phyloP scores from a whole-genome alignment of 2,888 invertebrate species.

The Pandemis corylana region DNA sequence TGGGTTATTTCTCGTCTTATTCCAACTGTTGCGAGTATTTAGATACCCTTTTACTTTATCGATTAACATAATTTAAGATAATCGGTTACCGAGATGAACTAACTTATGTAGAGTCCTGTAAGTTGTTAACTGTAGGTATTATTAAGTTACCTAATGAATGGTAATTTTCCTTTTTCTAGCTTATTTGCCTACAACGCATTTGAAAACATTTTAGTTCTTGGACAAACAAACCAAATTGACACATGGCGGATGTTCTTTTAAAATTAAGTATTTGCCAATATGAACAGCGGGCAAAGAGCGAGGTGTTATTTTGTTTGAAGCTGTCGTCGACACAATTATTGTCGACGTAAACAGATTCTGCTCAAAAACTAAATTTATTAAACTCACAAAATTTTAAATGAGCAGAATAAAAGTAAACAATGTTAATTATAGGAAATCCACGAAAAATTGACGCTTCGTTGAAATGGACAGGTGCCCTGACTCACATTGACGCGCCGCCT shows the following conservation, averaged over 20 bases:
- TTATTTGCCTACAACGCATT: no score
- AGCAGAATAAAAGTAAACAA: conserved; percentile 30
- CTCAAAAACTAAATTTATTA: conserved; percentile 9
- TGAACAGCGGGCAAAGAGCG: conserved; percentile 58
- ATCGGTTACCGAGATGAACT: no score
- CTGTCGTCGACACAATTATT: conserved; percentile 27
- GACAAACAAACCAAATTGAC: conserved; percentile 1
- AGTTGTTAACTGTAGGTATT: no score
- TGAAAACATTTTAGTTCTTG: neutral
- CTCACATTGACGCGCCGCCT: no score
- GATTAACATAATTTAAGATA: no score
- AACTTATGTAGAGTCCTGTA: no score
- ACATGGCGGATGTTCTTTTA: conserved; percentile 44
- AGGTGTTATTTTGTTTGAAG: conserved; percentile 48
- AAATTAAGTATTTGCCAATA: conserved; percentile 64
- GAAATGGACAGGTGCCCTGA: neutral
- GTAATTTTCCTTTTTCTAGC: neutral
- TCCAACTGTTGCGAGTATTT: no score
- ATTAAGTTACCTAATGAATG: no score
- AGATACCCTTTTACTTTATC: no score
- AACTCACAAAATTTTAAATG: neutral
- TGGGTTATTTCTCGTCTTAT: no score
- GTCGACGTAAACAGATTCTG: conserved; percentile 25
- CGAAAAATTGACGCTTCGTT: neutral
- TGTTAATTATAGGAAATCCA: neutral